Base-by-base conservation (phyloP, 2,888 invertebrate species). In the Spodoptera littoralis region DNA sequence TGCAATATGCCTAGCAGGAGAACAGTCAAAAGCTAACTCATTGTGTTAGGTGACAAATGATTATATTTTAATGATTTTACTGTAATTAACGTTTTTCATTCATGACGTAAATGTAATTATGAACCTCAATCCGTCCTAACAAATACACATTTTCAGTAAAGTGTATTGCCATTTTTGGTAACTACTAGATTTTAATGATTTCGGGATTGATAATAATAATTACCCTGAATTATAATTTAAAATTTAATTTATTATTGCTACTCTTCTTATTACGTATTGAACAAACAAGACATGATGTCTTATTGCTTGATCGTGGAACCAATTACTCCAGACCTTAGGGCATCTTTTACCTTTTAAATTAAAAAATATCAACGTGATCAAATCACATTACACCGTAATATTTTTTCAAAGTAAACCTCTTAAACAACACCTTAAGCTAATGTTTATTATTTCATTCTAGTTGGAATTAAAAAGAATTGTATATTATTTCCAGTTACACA, bases 241-340 rank as follows among this genome's bases (percentile, higher is more conserved):
- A 59, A 55, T 62, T 57, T 55, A 47, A 49, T 56, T 58, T 59
- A 69, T 76, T 76, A 76, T 73, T 73, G 76, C 73, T 76, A 64
- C 55, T 3, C 11, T 66, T 58, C 61, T 57, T 64, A 60, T 59
- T 60, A 61, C 48, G 61, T 48, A 56, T 67, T 51, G 6, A 46
- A 50, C 41, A 58, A 43, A 64, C 36, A 42, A 54, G 50, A 50
- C 49, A 30, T 44, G 24, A 30, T 43, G 13, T 42, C 61, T 12
- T 18, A 45, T 22, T 67, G 22, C 41, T 47, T 27, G 50, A 53
- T 53, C 44, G 9, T 54, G 36, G 36, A 36, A 36, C 6, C 2
- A 36, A 36, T 6, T 36, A 36, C 6, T 36, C 36, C 36, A 36
- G 36, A 36, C 36, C 36, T 36, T 9, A 9, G 2, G 36, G 36